Evolutionary conservation across 2,113 vertebrate species (phyloP), one percentile per base, ranked within the genome.

Genomic region (Aramus guarauna): DNA sequence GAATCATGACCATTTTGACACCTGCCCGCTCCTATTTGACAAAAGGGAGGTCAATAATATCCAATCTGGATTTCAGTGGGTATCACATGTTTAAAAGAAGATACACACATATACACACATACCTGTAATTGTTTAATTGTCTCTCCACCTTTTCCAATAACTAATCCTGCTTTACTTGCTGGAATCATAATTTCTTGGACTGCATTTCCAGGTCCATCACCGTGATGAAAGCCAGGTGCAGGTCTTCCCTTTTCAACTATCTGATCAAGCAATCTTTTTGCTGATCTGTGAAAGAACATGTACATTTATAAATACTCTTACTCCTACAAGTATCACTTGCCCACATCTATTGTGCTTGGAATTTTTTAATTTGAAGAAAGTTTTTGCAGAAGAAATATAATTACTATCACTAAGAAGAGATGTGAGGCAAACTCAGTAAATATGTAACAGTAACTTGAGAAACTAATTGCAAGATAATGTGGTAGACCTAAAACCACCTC

Each of bases 1-100:
- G 99, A 97, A 99, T 99, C 99, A 99, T 99, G 32, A 99, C 99
- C 99, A 99, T 99, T 98, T 99, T 99, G 79, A 99, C 99, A 83
- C 99, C 99, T 64, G 99, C 99, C 60, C 99, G 98, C 78, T 99
- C 99, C 99, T 99, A 50, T 87, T 94, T 67, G 36, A 96, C 29
- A 95, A 72, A 66, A 96, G 2, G 27, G 73, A 92, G 53, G 56
- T 91, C n/a, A 95, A 16, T 29, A 95, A 16, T 32, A 85, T 37
- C 22, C 75, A 92, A 95, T 69, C 23, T 15, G 39, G 11, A 71
- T 34, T 4, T 11, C 1, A 9, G n/a, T 55, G 27, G 66, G 30
- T 5, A 30, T 21, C 48, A 37, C 22, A 47, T 29, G 7, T 45
- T 80, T 81, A 48, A 5, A 94, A 64, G 2, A 68, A 6, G 5